These are phyloP conservation scores for Etia nguti DNA, from an alignment of 2,113 vertebrate species.

Conservation along the genomic window DNA sequence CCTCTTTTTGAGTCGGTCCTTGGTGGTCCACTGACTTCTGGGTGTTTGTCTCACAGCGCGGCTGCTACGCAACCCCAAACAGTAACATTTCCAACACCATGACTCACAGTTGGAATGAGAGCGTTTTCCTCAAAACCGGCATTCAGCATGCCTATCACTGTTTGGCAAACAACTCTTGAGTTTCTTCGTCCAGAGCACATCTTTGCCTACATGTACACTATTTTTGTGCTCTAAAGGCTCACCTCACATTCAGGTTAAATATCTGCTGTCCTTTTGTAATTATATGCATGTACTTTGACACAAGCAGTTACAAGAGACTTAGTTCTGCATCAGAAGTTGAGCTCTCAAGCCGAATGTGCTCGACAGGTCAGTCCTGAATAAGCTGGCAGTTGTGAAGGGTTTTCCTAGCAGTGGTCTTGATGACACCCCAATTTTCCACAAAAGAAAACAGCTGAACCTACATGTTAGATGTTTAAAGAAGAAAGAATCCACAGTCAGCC, in stretches of 20 bases:
- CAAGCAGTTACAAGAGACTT: neutral
- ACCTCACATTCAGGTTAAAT: neutral
- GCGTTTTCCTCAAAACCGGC: neutral
- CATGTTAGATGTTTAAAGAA: no score
- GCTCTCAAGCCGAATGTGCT: neutral
- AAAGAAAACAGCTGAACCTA: no score
- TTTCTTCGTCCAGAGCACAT: neutral
- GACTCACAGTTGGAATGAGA: neutral
- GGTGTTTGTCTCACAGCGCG: neutral
- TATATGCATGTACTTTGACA: neutral
- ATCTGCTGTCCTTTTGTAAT: neutral
- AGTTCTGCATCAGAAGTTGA: neutral
- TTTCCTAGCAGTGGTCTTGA: no score
- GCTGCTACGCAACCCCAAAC: neutral
- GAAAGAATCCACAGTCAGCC: no score
- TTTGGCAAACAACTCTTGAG: neutral
- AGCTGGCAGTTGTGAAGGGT: neutral
- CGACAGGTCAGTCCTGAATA: neutral
- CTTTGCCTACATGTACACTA: neutral
- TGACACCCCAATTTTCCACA: no score
- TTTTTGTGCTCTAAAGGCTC: neutral
- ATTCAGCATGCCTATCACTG: accelerated
- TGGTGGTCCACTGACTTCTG: neutral
- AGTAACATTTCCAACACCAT: accelerated
- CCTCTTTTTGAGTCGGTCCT: accelerated